Evolutionary conservation across 2,888 invertebrate species (phyloP), one percentile per base, ranked within the genome.

Genomic region (Amphiduros pacificus): DNA sequence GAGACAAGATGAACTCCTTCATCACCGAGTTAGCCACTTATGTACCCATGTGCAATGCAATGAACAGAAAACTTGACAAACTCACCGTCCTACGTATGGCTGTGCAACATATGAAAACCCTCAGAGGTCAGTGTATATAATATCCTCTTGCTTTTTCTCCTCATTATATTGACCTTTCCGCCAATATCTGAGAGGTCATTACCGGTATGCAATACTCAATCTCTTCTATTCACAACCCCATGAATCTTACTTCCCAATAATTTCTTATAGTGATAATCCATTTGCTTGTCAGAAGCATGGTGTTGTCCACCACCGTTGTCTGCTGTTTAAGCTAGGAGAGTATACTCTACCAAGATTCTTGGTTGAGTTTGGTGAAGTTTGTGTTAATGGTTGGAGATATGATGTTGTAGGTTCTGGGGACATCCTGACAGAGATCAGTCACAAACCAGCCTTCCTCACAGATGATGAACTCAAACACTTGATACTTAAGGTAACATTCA

Each of bases 1-100:
- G 96, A 31, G 94, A 96, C 82, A 96, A 95, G 84, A 96, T 96
- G 94, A 96, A 96, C 85, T 92, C 91, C 0, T 94, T 94, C 83
- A 95, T 96, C 73, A 88, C 90, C 2, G 94, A 96, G 81, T 82
- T 96, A 61, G 91, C 93, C 56, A 86, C 90, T 20, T 90, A 96
- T 89, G 88, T 96, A 24, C 96, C 95, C 0, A 93, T 94, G 92
- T 96, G 95, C 79, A 90, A 91, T 73, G 92, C 93, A 2, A 92
- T 94, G 91, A 90, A 93, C 32, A 86, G 94, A 60, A 96, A 96
- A 84, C 84, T 95, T 74, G 96, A 96, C 84, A 96, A 96, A 83
- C 85, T 96, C 71, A 95, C 94, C 0, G 88, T 88, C 1, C 85
- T 96, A 28, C 86, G 94, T 2, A 92, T 95, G 93, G 93, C 94